These are phyloP conservation scores for Lasioglossum albipes DNA, from an alignment of 1,140 invertebrate genomes.

Conservation along the genomic window DNA sequence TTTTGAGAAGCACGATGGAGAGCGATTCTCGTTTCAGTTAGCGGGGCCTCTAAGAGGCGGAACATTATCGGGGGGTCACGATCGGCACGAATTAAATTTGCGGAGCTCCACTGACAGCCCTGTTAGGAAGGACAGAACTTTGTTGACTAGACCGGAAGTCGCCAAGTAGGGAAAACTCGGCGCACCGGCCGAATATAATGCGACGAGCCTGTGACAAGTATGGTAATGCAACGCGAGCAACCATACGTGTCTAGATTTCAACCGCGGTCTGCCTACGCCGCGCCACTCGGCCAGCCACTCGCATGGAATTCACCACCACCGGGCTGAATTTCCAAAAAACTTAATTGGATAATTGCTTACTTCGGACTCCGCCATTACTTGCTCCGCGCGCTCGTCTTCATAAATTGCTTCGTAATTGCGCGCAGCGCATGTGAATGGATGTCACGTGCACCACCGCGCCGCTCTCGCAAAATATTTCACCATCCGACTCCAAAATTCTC, in stretches of 20 bases:
- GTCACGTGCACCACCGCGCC: background rate
- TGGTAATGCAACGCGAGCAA: conserved; percentile 55
- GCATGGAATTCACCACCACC: background rate
- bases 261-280: conserved; percentile 7
- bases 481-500: too few relatives aligned
- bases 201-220: conserved; percentile 55
- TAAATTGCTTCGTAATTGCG: conserved; percentile 28
- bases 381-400: background rate
- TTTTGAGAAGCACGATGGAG: conserved; percentile 6
- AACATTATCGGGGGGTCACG: conserved; percentile 52
- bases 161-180: conserved; percentile 69
- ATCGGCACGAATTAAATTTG: conserved; percentile 63
- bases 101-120: conserved; percentile 43
- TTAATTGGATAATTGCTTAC: conserved; percentile 41
- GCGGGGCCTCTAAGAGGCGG: conserved; percentile 23
- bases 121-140: conserved; percentile 44
- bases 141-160: conserved; percentile 66
- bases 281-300: too few relatives aligned
- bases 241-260: conserved; percentile 59
- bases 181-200: conserved; percentile 64
- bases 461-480: too few relatives aligned
- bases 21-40: conserved; percentile 7
- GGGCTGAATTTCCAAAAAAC: conserved; percentile 32
- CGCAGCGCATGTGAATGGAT: background rate
- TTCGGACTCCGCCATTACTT: background rate